Evolutionary conservation across 1,140 invertebrate genomes (phyloP).

Genomic region (Pseudomyrmex sp.): DNA sequence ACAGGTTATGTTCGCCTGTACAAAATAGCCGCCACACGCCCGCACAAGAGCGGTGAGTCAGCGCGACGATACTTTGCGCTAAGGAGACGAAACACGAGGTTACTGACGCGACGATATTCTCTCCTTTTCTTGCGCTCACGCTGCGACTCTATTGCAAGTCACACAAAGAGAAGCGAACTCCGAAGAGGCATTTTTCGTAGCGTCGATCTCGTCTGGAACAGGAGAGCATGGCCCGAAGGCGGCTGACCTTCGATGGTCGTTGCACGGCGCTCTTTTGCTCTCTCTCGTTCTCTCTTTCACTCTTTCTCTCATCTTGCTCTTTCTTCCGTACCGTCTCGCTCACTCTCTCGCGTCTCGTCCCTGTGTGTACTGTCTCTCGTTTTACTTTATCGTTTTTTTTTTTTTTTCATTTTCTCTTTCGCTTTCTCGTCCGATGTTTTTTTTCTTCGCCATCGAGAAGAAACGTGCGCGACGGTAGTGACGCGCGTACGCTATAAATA

Average conservation of each 20-base stretch:
- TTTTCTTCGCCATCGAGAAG: conserved; percentile 35
- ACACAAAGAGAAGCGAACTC: conserved; percentile 30
- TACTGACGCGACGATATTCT: conserved; percentile 36
- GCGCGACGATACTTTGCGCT: conserved; percentile 18
- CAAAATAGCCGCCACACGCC: conserved; percentile 49
- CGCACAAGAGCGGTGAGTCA: conserved; percentile 49
- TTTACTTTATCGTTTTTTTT: not conserved
- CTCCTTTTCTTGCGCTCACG: conserved; percentile 28
- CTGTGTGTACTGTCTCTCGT: not conserved
- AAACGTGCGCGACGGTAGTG: conserved; percentile 64
- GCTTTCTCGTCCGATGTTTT: conserved; percentile 18
- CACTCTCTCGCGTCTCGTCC: conserved; percentile 2
- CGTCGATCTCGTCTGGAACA: conserved; percentile 45
- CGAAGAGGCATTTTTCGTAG: conserved; percentile 25
- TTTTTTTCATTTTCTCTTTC: conserved; percentile 6
- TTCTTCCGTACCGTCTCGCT: conserved; percentile 6
- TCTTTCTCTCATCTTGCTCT: not conserved
- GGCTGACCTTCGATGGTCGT: conserved; percentile 75
- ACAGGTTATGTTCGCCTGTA: conserved; percentile 63
- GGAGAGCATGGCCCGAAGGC: conserved; percentile 61
- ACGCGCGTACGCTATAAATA: conserved; percentile 82
- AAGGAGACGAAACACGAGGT: conserved; percentile 46
- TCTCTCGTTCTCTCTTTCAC: conserved; percentile 3
- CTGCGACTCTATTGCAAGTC: conserved; percentile 8
- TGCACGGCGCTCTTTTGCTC: conserved; percentile 66